Evolutionary conservation across 2,797 vertebrate species (phyloP).

Genomic region (Eleutherodactylus coqui): DNA sequence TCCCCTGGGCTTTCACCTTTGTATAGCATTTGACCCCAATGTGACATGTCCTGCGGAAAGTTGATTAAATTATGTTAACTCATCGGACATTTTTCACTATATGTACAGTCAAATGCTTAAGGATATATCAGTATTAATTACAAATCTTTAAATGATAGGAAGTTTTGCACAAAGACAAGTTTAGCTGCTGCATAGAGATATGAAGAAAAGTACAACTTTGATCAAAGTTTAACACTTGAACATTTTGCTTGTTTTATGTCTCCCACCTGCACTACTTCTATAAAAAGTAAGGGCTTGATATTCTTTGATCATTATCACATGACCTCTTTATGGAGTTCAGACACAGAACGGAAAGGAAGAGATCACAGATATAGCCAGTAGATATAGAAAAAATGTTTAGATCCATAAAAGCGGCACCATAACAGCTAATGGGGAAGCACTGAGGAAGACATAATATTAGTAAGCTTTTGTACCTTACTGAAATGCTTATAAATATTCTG

Average conservation of each 20-base stretch:
- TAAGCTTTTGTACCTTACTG: too few species aligned
- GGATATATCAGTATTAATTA: slow-evolving; percentile 38
- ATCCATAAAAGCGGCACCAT: too few species aligned
- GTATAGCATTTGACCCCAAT: slow-evolving; percentile 39
- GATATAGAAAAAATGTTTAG: too few species aligned
- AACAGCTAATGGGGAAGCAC: too few species aligned
- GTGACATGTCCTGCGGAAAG: slow-evolving; percentile 32
- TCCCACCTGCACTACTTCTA: background rate
- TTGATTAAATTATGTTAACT: slow-evolving; percentile 43
- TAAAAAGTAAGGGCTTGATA: background rate
- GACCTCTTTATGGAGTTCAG: background rate
- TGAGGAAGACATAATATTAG: too few species aligned
- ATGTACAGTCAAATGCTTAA: slow-evolving; percentile 39
- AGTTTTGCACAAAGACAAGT: slow-evolving; percentile 14
- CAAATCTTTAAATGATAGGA: slow-evolving; percentile 32
- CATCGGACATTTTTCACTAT: slow-evolving; percentile 41
- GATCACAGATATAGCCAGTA: too few species aligned
- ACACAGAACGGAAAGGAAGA: background rate
- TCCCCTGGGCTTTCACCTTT: slow-evolving; percentile 41
- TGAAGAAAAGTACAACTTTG: slow-evolving; percentile 17
- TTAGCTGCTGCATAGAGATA: slow-evolving; percentile 22
- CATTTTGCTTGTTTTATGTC: background rate
- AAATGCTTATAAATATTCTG: too few species aligned
- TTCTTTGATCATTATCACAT: background rate
- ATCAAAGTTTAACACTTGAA: background rate